Base-by-base conservation (phyloP, 64 coral and sea anemone species). In the Anthopleura sola region DNA sequence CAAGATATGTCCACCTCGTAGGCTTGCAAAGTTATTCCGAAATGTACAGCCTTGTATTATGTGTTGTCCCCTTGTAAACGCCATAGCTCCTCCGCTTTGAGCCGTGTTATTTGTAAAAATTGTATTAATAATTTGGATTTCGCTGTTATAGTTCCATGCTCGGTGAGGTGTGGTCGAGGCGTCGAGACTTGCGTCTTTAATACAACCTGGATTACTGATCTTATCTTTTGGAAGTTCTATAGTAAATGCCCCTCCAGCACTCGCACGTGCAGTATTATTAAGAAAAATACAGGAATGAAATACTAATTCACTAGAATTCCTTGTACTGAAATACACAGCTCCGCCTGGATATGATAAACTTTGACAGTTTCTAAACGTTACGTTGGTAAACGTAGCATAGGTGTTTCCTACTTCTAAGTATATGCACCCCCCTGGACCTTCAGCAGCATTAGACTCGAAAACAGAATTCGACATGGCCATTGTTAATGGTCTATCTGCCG, bases 21-120 rank as follows among this genome's bases (percentile, higher is more conserved):
- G 33, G 0, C 34, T 23, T 17, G 95, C 91, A 82, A 93, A 93
- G 23, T 97, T 97, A 85, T 97, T 53, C 24, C 85, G 48, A 33
- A 97, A 90, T 23, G 32, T 37, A 44, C 95, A 93, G 10, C 77
- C 80, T 53, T 84, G 21, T 36, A 93, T 64, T 2, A 37, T 85
- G 23, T 75, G 75, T 69, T 85, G 29, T 3, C 91, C 86, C 12
- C 78, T 88, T 64, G 31, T 26, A 21, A 88, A 50, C 56, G 10
- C 55, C 60, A 93, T 19, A 1, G 82, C 86, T 16, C 91, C 85
- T 18, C 86, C 86, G 46, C 2, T 68, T 62, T 18, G 33, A n/a
- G 91, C 91, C 8, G 21, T 71, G 28, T 93, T 93, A 60, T 80
- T 81, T 40, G 51, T 20, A 36, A 93, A 93, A 32, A 10, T 20